Conservation (phyloP, 1,140 invertebrate species). For the Drosophila ananassae region DNA sequence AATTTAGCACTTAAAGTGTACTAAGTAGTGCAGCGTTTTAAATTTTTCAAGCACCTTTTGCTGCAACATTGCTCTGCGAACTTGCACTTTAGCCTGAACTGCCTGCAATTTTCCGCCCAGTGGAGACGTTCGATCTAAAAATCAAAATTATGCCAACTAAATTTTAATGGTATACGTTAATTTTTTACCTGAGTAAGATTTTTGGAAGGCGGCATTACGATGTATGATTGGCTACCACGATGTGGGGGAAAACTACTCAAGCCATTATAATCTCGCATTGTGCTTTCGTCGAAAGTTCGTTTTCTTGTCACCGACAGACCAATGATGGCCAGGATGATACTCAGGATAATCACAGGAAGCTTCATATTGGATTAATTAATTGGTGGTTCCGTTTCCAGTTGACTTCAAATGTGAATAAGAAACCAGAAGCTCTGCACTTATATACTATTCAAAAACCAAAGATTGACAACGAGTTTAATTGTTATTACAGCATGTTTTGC, state of each 20-base stretch:
- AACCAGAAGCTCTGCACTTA: not conserved
- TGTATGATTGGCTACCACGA: no score
- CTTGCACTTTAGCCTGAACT: constrained; percentile 1
- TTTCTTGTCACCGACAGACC: not conserved
- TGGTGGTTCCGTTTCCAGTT: no score
- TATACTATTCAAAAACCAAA: not conserved
- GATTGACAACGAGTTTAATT: not conserved
- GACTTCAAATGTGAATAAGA: no score
- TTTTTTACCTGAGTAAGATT: constrained; percentile 12
- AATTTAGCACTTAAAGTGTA: not conserved
- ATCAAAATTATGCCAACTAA: no score
- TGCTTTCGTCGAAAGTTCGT: not conserved
- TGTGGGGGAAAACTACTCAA: no score
- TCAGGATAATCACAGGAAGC: not conserved
- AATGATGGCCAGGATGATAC: not conserved
- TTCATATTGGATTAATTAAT: not conserved
- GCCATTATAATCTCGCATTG: not conserved
- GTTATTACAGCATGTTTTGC: constrained; percentile 12
- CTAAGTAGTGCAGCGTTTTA: constrained; percentile 1
- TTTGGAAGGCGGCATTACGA: not conserved
- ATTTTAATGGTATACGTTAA: no score
- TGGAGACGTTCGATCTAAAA: not conserved
- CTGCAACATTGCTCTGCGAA: constrained; percentile 36
- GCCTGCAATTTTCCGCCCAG: not conserved
- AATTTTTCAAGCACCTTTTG: constrained; percentile 8